Evolutionary conservation across 2,113 vertebrate genomes (phyloP).

Genomic region (Erythrolamprus reginae): DNA sequence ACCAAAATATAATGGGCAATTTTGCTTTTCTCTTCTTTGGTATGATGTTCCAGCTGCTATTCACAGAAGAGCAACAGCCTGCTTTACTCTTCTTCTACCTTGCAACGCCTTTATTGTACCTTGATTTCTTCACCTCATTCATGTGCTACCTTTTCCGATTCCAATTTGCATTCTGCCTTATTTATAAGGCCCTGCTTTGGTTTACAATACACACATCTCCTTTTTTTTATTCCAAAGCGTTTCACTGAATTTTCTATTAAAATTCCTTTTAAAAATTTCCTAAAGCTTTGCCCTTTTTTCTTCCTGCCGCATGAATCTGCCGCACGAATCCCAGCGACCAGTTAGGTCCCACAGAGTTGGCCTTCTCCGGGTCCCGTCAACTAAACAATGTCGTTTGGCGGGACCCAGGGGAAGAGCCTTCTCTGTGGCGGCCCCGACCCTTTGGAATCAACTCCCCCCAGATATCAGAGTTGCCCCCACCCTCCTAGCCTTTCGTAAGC

Average conservation of each 20-base stretch:
- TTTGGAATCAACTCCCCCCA: too few relatives aligned
- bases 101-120: not conserved
- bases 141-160: not conserved
- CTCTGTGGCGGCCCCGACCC: too few relatives aligned
- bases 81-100: not conserved
- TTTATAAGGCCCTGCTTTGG: not conserved
- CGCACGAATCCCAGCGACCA: too few relatives aligned
- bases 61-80: not conserved
- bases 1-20: not conserved
- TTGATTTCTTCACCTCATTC: not conserved
- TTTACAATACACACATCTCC: not conserved
- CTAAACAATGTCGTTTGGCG: too few relatives aligned
- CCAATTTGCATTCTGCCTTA: not conserved
- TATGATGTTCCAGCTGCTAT: not conserved
- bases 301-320: too few relatives aligned
- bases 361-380: too few relatives aligned
- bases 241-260: not conserved
- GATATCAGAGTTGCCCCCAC: too few relatives aligned
- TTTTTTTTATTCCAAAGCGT: not conserved
- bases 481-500: too few relatives aligned
- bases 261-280: too few relatives aligned
- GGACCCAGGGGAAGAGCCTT: too few relatives aligned
- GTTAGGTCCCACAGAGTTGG: too few relatives aligned
- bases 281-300: not conserved
- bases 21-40: not conserved